A percentile compares a stretch with the other conserved stretches of the same genome.
phyloP scores from a whole-genome alignment of 2,888 invertebrate genomes.

The Philopedon plagiatum region DNA sequence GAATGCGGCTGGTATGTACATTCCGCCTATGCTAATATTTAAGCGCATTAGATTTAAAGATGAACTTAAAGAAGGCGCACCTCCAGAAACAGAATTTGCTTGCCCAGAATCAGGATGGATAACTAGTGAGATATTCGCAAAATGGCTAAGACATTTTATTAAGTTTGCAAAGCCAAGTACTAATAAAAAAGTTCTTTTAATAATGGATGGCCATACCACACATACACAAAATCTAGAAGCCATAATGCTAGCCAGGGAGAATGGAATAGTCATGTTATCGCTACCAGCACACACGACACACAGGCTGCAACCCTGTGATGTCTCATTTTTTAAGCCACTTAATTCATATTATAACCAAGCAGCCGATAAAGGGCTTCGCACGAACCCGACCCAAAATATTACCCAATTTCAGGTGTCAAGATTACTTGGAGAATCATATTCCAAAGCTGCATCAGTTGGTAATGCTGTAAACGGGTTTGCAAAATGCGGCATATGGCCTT shows the following conservation, averaged over 20 bases:
- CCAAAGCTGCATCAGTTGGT: slow-evolving; percentile 22
- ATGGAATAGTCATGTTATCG: slow-evolving; percentile 24
- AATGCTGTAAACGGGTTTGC: slow-evolving; percentile 30
- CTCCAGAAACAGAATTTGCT: slow-evolving; percentile 7
- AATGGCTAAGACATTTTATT: slow-evolving; percentile 34
- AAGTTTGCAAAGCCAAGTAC: slow-evolving; percentile 17
- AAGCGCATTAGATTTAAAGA: too few relatives aligned
- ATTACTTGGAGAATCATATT: slow-evolving; percentile 22
- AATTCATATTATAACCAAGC: slow-evolving; percentile 2
- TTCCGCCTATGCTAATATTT: too few relatives aligned
- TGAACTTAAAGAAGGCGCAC: background rate
- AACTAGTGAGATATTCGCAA: slow-evolving; percentile 20
- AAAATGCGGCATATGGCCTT: slow-evolving; percentile 30
- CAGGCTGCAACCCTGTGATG: slow-evolving; percentile 46
- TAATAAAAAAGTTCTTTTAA: slow-evolving; percentile 24
- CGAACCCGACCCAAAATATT: slow-evolving; percentile 1
- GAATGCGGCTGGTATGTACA: too few relatives aligned
- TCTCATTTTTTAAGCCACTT: background rate
- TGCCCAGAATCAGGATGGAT: slow-evolving; percentile 18
- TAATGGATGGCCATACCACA: slow-evolving; percentile 31
- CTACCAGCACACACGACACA: slow-evolving; percentile 46
- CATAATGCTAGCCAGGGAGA: slow-evolving; percentile 32
- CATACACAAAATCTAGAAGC: slow-evolving; percentile 37
- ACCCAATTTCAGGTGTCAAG: slow-evolving; percentile 12
- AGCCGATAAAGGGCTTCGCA: slow-evolving; percentile 4